Percentiles rank a stretch among this genome's conserved stretches.
Evolutionary conservation across 2,888 invertebrate species (phyloP).

Genomic region (Netelia fuscicornis): DNA sequence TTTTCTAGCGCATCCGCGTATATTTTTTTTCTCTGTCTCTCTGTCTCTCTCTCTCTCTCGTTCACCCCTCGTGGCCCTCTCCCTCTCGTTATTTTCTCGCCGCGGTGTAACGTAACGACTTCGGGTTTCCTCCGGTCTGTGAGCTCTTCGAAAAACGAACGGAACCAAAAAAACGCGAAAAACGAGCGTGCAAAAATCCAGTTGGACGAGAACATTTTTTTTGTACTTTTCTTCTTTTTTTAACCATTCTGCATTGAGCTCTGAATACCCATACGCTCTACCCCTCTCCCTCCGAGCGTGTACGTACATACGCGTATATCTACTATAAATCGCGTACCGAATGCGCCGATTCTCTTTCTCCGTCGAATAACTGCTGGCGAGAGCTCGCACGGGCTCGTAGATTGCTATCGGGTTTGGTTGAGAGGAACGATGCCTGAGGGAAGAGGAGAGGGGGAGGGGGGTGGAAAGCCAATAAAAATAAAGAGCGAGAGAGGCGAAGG

Average conservation of each 20-base stretch:
- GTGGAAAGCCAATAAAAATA: conserved; percentile 68
- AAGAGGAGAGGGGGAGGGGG: neutral
- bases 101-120: conserved; percentile 48
- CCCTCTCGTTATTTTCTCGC: conserved; percentile 41
- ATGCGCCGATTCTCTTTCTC: conserved; percentile 46
- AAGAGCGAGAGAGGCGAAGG: conserved; percentile 37
- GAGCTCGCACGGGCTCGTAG: conserved; percentile 16
- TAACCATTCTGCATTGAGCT: conserved; percentile 52
- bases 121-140: conserved; percentile 40
- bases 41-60: neutral
- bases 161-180: conserved; percentile 2
- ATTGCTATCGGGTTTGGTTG: conserved; percentile 65
- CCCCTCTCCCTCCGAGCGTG: neutral
- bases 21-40: neutral
- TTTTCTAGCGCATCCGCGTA: conserved; percentile 28
- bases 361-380: conserved; percentile 47
- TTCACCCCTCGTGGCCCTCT: neutral
- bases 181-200: conserved; percentile 11
- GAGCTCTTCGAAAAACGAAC: conserved; percentile 31
- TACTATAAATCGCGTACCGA: conserved; percentile 45
- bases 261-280: conserved; percentile 26
- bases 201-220: conserved; percentile 44
- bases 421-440: no score
- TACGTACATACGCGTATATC: conserved; percentile 24
- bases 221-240: conserved; percentile 17